Evolutionary conservation across 2,888 invertebrate genomes (phyloP).

Genomic region (Papilio elwesi): DNA sequence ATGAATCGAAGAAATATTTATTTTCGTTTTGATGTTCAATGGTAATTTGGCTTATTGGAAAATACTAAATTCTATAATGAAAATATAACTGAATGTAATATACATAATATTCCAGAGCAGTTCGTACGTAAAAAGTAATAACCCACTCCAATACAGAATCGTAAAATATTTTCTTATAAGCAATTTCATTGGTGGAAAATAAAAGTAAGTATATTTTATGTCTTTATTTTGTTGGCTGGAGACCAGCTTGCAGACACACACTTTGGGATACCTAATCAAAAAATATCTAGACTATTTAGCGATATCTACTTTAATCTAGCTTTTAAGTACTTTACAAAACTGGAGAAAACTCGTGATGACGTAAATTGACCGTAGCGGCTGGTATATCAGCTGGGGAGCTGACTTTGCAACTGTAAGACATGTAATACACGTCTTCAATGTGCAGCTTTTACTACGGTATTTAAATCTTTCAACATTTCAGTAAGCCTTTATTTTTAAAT

Average conservation of each 20-base stretch:
- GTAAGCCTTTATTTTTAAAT: neutral
- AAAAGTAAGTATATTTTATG: slow-evolving; percentile 10
- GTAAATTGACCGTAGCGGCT: neutral
- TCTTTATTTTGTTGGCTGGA: slow-evolving; percentile 12
- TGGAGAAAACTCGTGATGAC: neutral
- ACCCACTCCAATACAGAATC: slow-evolving; percentile 10
- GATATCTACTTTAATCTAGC: neutral
- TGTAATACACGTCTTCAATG: neutral
- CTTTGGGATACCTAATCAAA: slow-evolving; percentile 1
- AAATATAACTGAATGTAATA: slow-evolving; percentile 5
- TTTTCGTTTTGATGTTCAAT: slow-evolving; percentile 3
- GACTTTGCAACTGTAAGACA: neutral
- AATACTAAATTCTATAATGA: slow-evolving; percentile 6
- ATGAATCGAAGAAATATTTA: no score
- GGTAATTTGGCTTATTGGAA: neutral
- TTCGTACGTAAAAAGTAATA: neutral
- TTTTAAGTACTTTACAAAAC: neutral
- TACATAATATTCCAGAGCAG: neutral
- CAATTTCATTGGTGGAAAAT: slow-evolving; percentile 13
- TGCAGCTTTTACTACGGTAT: neutral
- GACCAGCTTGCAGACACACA: neutral
- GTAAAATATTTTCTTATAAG: slow-evolving; percentile 20
- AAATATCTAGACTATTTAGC: neutral
- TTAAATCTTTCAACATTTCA: neutral
- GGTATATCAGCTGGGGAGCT: neutral